These are phyloP conservation scores for Microtus ochrogaster DNA, from an alignment of 2,113 vertebrate genomes.

Conservation along the genomic window DNA sequence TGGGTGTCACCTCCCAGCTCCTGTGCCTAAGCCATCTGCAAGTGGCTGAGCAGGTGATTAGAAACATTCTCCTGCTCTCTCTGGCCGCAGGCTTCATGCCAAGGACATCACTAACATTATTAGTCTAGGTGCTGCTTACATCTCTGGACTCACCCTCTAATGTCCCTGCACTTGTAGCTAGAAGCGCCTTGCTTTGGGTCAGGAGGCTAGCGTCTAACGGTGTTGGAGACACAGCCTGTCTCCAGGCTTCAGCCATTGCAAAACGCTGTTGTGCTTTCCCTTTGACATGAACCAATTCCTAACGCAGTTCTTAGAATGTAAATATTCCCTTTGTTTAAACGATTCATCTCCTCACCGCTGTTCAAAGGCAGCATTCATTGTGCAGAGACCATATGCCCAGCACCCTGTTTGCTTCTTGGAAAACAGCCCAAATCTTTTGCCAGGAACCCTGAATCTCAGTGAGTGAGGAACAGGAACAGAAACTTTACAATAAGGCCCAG, in stretches of 20 bases:
- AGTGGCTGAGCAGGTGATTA: neutral
- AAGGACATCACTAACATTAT: neutral
- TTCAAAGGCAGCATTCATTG: neutral
- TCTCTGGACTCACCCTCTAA: neutral
- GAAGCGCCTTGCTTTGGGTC: neutral
- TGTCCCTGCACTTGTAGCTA: neutral
- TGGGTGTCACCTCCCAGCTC: neutral
- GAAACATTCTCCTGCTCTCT: rapidly evolving
- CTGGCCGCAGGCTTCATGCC: neutral
- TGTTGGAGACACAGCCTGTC: neutral
- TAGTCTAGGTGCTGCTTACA: neutral
- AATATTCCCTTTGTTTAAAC: constrained; percentile 11
- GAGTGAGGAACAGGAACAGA: neutral
- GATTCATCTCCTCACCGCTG: neutral
- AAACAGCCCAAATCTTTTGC: neutral
- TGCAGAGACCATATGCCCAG: neutral
- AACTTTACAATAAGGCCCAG: neutral
- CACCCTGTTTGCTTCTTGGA: neutral
- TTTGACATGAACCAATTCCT: constrained; percentile 2
- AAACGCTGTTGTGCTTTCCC: neutral
- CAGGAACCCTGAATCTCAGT: too few species aligned
- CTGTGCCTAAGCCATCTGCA: rapidly evolving
- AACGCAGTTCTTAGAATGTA: neutral
- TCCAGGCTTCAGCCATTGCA: neutral
- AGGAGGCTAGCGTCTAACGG: neutral